Percentiles rank a stretch among this genome's conserved stretches.
Evolutionary conservation across 2,888 invertebrate genomes (phyloP).

Genomic region (Eupithecia pulchellata): DNA sequence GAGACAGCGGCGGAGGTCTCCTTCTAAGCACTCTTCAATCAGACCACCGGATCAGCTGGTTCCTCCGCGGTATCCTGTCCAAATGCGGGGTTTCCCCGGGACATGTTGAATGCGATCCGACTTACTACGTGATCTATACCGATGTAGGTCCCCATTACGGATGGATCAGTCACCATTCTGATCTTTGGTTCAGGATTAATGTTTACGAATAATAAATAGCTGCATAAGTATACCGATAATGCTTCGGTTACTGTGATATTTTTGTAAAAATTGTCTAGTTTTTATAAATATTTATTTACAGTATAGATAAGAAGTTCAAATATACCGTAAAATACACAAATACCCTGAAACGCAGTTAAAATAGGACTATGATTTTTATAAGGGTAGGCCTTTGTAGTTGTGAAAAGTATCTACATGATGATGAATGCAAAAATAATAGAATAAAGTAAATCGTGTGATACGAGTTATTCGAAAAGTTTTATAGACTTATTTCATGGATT

Average conservation of each 20-base stretch:
- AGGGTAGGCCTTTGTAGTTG: not conserved
- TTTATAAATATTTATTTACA: not conserved
- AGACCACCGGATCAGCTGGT: constrained; percentile 73
- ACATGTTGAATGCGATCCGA: constrained; percentile 62
- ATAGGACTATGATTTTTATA: not conserved
- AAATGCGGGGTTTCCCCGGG: constrained; percentile 68
- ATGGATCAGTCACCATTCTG: constrained; percentile 75
- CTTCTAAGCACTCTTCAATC: constrained; percentile 68
- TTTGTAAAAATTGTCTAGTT: not conserved
- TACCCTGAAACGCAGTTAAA: not conserved
- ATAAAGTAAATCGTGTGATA: not conserved
- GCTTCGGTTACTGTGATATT: not conserved
- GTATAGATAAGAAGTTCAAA: not conserved
- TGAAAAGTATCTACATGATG: not conserved
- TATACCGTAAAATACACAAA: not conserved
- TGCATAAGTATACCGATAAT: not conserved
- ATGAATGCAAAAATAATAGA: not conserved
- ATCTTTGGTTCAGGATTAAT: constrained; percentile 49
- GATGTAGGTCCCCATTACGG: constrained; percentile 76
- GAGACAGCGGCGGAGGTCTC: constrained; percentile 87
- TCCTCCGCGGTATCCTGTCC: constrained; percentile 73
- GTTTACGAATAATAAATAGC: not conserved
- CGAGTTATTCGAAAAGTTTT: too few relatives aligned
- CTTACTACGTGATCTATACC: constrained; percentile 71
- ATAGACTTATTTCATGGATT: too few relatives aligned